phyloP scores from a whole-genome alignment of 2,113 vertebrate species.

The Cyanoramphus novaezelandiae region DNA sequence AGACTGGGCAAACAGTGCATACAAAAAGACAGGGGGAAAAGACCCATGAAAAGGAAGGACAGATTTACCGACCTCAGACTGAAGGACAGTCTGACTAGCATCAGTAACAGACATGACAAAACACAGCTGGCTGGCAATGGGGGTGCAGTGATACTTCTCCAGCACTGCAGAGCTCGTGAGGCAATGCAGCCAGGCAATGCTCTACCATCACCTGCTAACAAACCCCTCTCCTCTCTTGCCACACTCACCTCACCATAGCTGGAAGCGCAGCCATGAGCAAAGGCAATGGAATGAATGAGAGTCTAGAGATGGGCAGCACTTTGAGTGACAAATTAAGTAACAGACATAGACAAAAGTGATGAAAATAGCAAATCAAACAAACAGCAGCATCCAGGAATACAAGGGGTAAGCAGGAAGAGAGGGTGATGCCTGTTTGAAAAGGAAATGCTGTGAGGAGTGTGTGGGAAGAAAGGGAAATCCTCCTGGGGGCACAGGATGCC shows the following conservation, averaged over 20 bases:
- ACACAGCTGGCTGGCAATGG: fast-evolving
- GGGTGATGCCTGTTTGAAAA: not conserved
- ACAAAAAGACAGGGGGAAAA: fast-evolving
- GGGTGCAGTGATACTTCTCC: not conserved
- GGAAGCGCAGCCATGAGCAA: fast-evolving
- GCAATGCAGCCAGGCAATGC: fast-evolving
- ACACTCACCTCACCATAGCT: fast-evolving
- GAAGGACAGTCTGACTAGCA: not conserved
- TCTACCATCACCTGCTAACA: fast-evolving
- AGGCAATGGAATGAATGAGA: not conserved
- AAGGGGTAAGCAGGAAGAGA: not conserved
- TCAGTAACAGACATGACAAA: fast-evolving
- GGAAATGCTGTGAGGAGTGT: not conserved
- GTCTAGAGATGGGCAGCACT: not conserved
- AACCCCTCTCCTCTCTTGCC: not conserved
- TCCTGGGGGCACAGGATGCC: not conserved
- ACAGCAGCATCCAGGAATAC: not conserved
- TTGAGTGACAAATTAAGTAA: not conserved
- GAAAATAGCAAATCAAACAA: not conserved
- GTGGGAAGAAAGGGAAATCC: not conserved
- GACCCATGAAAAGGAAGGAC: not conserved
- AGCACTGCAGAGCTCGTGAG: fast-evolving
- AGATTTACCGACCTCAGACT: not conserved
- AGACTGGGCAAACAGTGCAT: not conserved
- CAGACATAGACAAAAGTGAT: fast-evolving